Conservation (phyloP, 2,888 invertebrate species). For the Leptinotarsa tumamoca region DNA sequence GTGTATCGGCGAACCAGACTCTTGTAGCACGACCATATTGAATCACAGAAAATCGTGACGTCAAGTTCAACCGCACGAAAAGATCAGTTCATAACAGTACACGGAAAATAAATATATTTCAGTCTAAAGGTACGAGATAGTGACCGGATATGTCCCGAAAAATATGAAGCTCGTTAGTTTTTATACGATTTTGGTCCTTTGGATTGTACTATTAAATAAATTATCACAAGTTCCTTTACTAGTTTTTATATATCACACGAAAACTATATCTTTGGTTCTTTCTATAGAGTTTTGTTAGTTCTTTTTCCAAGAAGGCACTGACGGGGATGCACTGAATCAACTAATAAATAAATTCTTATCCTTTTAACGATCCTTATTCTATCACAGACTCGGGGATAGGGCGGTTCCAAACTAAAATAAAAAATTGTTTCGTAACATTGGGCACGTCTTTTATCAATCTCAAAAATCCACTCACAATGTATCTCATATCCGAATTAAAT, state of each 20-base stretch:
- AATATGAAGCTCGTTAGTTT: conserved; percentile 44
- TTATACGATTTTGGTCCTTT: conserved; percentile 48
- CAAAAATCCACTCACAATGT: neutral
- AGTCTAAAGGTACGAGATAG: neutral
- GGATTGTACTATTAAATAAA: conserved; percentile 46
- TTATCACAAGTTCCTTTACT: conserved; percentile 47
- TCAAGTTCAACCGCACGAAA: conserved; percentile 21
- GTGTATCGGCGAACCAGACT: conserved; percentile 70
- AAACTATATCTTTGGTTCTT: conserved; percentile 45
- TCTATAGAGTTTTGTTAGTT: conserved; percentile 34
- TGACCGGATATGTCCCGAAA: conserved; percentile 2
- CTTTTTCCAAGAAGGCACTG: conserved; percentile 44
- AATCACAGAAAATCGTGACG: conserved; percentile 13
- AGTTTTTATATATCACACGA: conserved; percentile 33
- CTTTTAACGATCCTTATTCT: conserved; percentile 34
- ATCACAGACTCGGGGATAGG: conserved; percentile 48
- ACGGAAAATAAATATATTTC: conserved; percentile 20
- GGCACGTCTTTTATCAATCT: neutral
- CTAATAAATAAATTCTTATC: conserved; percentile 38
- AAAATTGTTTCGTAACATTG: conserved; percentile 29
- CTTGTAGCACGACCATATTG: conserved; percentile 78
- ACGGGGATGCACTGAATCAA: conserved; percentile 43
- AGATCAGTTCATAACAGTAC: conserved; percentile 44
- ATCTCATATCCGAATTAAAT: too few relatives aligned
- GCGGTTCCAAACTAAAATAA: conserved; percentile 40